Conservation (phyloP, 2,113 vertebrate species). For the Corydoras sp. region DNA sequence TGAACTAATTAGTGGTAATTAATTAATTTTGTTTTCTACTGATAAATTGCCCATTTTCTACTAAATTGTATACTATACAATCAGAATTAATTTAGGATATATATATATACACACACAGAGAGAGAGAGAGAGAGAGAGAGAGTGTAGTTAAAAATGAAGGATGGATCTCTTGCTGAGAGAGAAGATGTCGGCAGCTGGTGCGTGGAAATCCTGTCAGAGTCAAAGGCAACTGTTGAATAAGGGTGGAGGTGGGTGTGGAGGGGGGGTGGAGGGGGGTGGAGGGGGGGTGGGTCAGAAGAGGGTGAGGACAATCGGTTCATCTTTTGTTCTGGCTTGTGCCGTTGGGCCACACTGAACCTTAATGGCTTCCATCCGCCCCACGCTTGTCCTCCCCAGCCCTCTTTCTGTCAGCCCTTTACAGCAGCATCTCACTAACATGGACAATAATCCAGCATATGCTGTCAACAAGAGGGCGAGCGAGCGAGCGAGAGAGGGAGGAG, state of each 20-base stretch:
- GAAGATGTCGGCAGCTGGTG: constrained; percentile 42
- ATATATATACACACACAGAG: no score
- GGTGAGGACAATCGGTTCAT: constrained; percentile 40
- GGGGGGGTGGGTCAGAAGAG: background rate
- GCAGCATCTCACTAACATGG: constrained; percentile 9
- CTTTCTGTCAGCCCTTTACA: constrained; percentile 29
- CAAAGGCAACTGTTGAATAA: constrained; percentile 54
- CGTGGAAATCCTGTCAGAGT: constrained; percentile 48
- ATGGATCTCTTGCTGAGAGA: background rate
- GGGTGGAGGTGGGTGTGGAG: background rate
- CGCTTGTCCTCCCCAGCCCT: constrained; percentile 28
- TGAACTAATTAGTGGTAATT: no score
- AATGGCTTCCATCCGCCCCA: constrained; percentile 35
- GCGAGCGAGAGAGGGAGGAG: background rate
- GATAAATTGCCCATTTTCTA: no score
- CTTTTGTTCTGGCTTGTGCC: constrained; percentile 45
- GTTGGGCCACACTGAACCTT: constrained; percentile 39
- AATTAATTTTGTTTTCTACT: no score
- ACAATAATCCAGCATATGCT: constrained; percentile 40
- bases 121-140: no score
- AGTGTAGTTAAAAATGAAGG: constrained; percentile 13
- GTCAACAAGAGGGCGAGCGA: constrained; percentile 1
- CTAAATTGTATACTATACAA: no score
- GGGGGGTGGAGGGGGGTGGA: constrained; percentile 4
- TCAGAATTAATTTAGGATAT: no score